Evolutionary conservation across 2,113 vertebrate species (phyloP), one percentile per base, ranked within the genome.

Genomic region (Passer montanus): DNA sequence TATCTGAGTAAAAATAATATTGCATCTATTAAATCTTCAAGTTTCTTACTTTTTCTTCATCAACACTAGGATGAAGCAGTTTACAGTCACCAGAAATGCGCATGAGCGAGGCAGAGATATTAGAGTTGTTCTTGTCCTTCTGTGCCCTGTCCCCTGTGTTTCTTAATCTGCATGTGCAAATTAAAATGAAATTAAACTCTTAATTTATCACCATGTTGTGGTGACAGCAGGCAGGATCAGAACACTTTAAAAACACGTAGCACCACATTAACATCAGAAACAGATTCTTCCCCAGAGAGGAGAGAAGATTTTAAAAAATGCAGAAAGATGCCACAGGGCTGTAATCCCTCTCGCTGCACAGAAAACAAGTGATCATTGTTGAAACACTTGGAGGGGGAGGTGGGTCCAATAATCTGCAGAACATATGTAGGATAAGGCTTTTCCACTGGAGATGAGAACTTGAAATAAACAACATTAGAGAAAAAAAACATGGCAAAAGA

Each of bases 211-310:
- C 44, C 16, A 17, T 59, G 43, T 89, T 72, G 72, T 93, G 93
- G 85, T 81, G 52, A 88, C 90, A 95, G 92, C 66, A 94, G 79
- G 79, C 76, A 76, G 92, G 85, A 94, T 87, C 89, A 55, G 89
- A 93, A 91, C 35, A 50, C 86, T 95, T 95, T 68, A 77, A 31
- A 69, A 86, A 89, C 70, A 69, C 37, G 5, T 70, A 86, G 74
- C 87, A 94, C 78, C 58, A 91, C 81, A 94, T 97, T 89, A 96
- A 83, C 89, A 86, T 95, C 79, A 93, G 89, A 97, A 95, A 84
- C 73, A 69, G 79, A 96, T 94, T 86, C 82, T 92, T 89, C 82
- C 83, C 74, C 50, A 50, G 81, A 74, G 84, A 84, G 44, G 28
- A 78, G 66, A 88, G 55, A 94, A 95, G 81, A 93, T 49, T 80